phyloP scores from a whole-genome alignment of 1,140 invertebrate species.

The Paralvinella palmiformis region DNA sequence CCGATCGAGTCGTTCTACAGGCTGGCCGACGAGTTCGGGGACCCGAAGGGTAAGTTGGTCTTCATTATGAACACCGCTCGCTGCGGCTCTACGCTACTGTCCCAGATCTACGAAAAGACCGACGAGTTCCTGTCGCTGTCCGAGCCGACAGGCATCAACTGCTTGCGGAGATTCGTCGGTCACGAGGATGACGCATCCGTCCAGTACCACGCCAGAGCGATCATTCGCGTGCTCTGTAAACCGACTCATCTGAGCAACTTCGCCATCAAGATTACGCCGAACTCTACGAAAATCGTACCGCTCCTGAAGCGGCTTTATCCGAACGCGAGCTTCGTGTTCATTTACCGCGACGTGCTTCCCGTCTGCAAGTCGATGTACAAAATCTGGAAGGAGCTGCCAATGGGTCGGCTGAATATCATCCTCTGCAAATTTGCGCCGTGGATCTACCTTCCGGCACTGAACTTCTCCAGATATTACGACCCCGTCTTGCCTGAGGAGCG shows the following conservation, averaged over 20 bases:
- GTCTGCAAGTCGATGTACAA: constrained; percentile 7
- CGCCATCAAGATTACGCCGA: neutral
- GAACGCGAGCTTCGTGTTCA: constrained; percentile 1
- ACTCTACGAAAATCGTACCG: neutral
- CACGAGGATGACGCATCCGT: neutral
- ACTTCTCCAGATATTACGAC: neutral
- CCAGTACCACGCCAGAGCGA: neutral
- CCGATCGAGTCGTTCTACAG: neutral
- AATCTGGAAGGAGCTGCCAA: neutral
- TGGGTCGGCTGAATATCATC: neutral
- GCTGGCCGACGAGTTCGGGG: constrained; percentile 12
- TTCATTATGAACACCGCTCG: constrained; percentile 15
- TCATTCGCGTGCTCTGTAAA: constrained; percentile 13
- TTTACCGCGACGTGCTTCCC: constrained; percentile 10
- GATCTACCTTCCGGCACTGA: neutral
- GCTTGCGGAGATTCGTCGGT: neutral
- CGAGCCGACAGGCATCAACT: constrained; percentile 1
- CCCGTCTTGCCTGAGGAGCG: neutral
- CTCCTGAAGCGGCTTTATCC: constrained; percentile 1
- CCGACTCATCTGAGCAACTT: constrained; percentile 2
- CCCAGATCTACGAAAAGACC: constrained; percentile 12
- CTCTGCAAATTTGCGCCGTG: neutral
- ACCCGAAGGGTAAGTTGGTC: constrained; percentile 12
- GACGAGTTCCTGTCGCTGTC: constrained; percentile 4
- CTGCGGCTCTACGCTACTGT: constrained; percentile 14